phyloP scores from a whole-genome alignment of 2,113 vertebrate genomes.

The Melospiza melodia region DNA sequence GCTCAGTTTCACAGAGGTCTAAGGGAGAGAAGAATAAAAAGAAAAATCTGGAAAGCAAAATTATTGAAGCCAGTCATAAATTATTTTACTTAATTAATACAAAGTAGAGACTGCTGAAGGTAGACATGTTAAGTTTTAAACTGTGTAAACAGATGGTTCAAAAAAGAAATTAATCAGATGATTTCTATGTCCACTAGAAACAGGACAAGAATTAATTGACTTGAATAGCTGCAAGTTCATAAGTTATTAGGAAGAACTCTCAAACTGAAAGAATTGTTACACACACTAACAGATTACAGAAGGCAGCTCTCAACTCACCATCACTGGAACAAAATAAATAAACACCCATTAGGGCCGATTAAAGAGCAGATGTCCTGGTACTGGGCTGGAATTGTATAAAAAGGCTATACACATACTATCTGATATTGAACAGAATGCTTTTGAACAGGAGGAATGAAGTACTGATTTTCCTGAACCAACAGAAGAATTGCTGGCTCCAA shows the following conservation, averaged over 20 bases:
- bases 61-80: neutral
- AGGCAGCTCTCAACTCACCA: neutral
- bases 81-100: neutral
- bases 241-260: neutral
- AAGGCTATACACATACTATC: neutral
- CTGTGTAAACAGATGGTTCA: neutral
- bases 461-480: neutral
- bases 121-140: neutral
- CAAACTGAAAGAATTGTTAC: neutral
- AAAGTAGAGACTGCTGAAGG: neutral
- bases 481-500: neutral
- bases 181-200: neutral
- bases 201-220: neutral
- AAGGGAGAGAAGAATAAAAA: neutral
- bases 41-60: neutral
- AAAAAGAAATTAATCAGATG: neutral
- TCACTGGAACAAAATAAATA: neutral
- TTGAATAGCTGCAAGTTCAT: neutral
- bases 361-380: neutral
- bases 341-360: neutral
- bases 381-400: neutral
- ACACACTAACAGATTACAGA: neutral
- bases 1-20: neutral
- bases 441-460: neutral
- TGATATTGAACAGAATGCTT: neutral